Evolutionary conservation across 1,140 invertebrate species (phyloP), one percentile per base, ranked within the genome.

Genomic region (Sweltsa coloradensis): DNA sequence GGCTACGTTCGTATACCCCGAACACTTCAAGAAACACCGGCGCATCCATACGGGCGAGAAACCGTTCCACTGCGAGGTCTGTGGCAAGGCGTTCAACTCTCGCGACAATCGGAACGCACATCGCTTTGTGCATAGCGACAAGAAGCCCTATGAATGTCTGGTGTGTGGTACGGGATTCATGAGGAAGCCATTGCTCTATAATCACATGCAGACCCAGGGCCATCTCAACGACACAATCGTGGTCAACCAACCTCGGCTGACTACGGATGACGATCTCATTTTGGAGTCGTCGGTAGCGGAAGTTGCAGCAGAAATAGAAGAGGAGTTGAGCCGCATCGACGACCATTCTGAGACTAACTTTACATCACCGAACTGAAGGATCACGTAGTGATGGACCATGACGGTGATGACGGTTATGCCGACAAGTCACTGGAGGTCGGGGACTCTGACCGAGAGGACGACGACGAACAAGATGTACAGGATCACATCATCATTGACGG

Each of bases 31-130:
- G 60, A 89, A 89, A 51, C 88, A 91, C 54, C 65, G 78, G 51
- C 66, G 78, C 0, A 85, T 85, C 57, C 86, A 90, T 57, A 85
- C 77, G 5, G 82, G 83, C 0, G 79, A 83, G 51, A 85, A 87
- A 54, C 82, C 85, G 0, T 90, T 77, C 53, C 58, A 71, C 2
- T 91, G 87, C 53, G 83, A 87, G 67, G 77, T 86, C n/a, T 91
- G 88, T 61, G 83, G 83, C n/a, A 89, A 89, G 61, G 73, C 78
- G 19, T 89, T 90, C 60, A 85, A 82, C 53, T 83, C 83, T 26
- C 70, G 83, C 34, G 87, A 89, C 63, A 89, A 89, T 61, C 70
- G 85, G 44, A 88, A 89, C 68, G 81, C 84, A 9, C 85, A 89
- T 61, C 71, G 83, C 34, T 88, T 86, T 62, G 79, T 87, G 34